Evolutionary conservation across 1,140 invertebrate species (phyloP), one percentile per base, ranked within the genome.

Genomic region (Bilobella aurantiaca): DNA sequence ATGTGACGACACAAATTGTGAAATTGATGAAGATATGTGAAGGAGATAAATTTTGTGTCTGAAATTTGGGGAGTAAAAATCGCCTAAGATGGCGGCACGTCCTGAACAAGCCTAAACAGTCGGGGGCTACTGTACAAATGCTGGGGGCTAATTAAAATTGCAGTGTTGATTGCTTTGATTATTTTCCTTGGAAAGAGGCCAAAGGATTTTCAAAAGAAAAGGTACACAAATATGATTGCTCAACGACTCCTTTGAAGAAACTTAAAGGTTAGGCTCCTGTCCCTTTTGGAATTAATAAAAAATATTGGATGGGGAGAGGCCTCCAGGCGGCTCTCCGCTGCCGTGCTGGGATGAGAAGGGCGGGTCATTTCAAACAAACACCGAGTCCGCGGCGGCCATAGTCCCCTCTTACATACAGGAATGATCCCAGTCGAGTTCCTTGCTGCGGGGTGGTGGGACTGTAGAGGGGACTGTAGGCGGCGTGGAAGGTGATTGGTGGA

Each of bases 341-440:
- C n/a, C n/a, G n/a, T n/a, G n/a, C n/a, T n/a, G n/a, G n/a, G n/a
- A 5, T 53, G 14, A 23, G 49, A 53, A 23, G 8, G 25, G 49
- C 14, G 49, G 21, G 49, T 5, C 14, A 23, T 23, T 53, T 23
- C 12, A 23, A 8, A 5, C 3, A 14, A 23, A 23, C 49, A 14
- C 14, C 14, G 21, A 18, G 49, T 53, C 21, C 21, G 14, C 21
- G n/a, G n/a, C n/a, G n/a, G n/a, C n/a, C n/a, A n/a, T n/a, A n/a
- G n/a, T 12, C 21, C 49, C 8, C 21, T 64, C 72, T 79, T 80
- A 82, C 73, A 82, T 82, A 65, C 79, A 79, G 53, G 83, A 84
- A 75, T 86, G 82, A 75, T 86, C 84, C 84, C 84, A 86, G 72
- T 86, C 84, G 46, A 86, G 75, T 64, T 83, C 81, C 63, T 76